Base-by-base conservation (phyloP, 2,888 invertebrate genomes). In the Nomada goodeniana region DNA sequence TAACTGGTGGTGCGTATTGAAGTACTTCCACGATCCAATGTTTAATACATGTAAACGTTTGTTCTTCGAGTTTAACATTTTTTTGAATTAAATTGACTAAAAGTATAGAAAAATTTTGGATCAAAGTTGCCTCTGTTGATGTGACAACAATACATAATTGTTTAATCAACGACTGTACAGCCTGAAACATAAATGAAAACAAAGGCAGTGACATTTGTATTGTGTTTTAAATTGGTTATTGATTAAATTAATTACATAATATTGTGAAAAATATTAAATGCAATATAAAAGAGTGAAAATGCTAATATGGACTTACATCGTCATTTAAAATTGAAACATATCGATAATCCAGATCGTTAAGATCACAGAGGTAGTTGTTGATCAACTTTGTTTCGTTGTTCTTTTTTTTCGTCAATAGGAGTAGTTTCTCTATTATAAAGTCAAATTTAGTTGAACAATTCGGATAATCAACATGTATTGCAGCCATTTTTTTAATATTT, bases 281-380 rank as follows among this genome's bases (percentile, higher is more conserved):
- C n/a, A 23, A 47, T 50, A 11, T 65, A 18, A 36, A 23, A 59
- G 20, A 11, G 59, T 10, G 55, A 69, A 60, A 52, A 18, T 59
- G 11, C 26, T 57, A 71, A 3, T 64, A 65, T 20, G 50, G 55
- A 88, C 92, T 90, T 84, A 92, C 95, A 91, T 94, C 93, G 91
- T 94, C 94, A 75, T 93, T 91, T n/a, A 94, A 93, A 89, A 95
- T 94, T 73, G 94, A 87, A 76, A 94, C 93, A 26, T 90, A 90
- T 89, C 95, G 95, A 89, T 95, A 96, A 87, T 96, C 96, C 67
- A 96, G 93, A 0, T 95, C 94, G 91, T 96, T 96, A 53, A 97
- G 93, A 86, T 96, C 96, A 88, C 96, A 96, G 65, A 97, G 94
- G 20, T 95, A 91, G 59, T 93, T 91, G 88, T 95, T 95, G 4